A percentile compares a stretch with the other conserved stretches of the same genome.
Conservation (phyloP, 2,888 invertebrate species). For the Platycnemis pennipes region DNA sequence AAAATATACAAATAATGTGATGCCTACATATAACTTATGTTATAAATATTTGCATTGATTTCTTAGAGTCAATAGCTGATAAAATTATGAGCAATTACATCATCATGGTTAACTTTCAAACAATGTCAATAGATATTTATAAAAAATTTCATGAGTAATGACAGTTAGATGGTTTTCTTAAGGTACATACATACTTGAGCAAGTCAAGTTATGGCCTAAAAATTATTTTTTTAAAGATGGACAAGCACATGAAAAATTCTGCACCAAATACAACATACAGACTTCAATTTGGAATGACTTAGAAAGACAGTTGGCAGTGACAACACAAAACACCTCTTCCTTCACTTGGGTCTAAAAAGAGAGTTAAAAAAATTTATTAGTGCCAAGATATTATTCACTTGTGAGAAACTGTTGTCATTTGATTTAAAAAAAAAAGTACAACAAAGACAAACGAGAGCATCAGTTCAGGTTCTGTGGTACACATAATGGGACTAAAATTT, state of each 20-base stretch:
- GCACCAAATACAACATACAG: conserved; percentile 33
- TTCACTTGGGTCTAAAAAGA: neutral
- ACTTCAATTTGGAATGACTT: conserved; percentile 59
- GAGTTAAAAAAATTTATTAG: neutral
- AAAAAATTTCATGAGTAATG: conserved; percentile 33
- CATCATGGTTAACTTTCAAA: conserved; percentile 58
- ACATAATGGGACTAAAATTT: no score
- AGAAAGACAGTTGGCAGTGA: conserved; percentile 62
- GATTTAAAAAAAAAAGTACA: no score
- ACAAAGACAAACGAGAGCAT: no score
- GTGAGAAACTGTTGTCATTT: no score
- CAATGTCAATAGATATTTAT: conserved; percentile 23
- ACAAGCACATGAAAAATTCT: conserved; percentile 28
- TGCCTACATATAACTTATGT: conserved; percentile 60
- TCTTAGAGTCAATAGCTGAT: conserved; percentile 59
- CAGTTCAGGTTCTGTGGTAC: no score
- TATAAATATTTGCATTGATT: conserved; percentile 67
- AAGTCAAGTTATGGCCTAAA: conserved; percentile 8
- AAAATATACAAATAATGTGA: conserved; percentile 64
- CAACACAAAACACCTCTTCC: conserved; percentile 8
- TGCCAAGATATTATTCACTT: no score
- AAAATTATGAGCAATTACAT: conserved; percentile 60
- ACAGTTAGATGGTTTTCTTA: conserved; percentile 17
- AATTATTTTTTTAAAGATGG: conserved; percentile 7
- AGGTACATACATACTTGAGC: conserved; percentile 47